Evolutionary conservation across 2,888 invertebrate genomes (phyloP).

Genomic region (Acronicta psi): DNA sequence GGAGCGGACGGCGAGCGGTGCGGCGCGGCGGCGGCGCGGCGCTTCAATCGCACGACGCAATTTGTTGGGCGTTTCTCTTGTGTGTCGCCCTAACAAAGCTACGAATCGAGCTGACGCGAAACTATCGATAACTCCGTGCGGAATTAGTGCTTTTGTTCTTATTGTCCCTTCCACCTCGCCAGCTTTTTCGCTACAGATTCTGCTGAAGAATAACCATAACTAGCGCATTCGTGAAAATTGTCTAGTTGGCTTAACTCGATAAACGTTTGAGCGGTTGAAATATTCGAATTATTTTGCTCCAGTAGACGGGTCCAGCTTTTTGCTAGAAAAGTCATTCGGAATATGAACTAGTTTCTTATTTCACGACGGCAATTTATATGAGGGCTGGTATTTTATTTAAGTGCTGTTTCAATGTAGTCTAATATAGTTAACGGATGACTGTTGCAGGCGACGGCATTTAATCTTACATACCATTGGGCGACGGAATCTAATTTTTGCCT

Average conservation of each 20-base stretch:
- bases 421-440: slow-evolving; percentile 75
- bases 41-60: slow-evolving; percentile 75
- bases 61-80: slow-evolving; percentile 83
- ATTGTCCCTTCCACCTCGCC: slow-evolving; percentile 57
- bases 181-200: slow-evolving; percentile 59
- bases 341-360: slow-evolving; percentile 27
- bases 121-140: slow-evolving; percentile 77
- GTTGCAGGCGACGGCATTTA: slow-evolving; percentile 69
- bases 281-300: slow-evolving; percentile 60
- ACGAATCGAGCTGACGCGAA: slow-evolving; percentile 77
- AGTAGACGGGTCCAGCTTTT: slow-evolving; percentile 50
- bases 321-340: slow-evolving; percentile 31
- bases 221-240: slow-evolving; percentile 63
- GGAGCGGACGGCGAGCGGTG: slow-evolving; percentile 50
- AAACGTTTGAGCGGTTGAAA: slow-evolving; percentile 66
- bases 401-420: slow-evolving; percentile 70
- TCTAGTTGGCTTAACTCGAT: slow-evolving; percentile 71
- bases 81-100: slow-evolving; percentile 79
- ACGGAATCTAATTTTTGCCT: slow-evolving; percentile 70
- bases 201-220: slow-evolving; percentile 67
- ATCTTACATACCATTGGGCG: slow-evolving; percentile 69
- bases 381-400: slow-evolving; percentile 67
- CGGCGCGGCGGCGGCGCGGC: slow-evolving; percentile 56
- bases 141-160: slow-evolving; percentile 81
- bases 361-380: slow-evolving; percentile 45